Conservation (phyloP, 2,888 invertebrate species). For the Drosophila sordidula region DNA sequence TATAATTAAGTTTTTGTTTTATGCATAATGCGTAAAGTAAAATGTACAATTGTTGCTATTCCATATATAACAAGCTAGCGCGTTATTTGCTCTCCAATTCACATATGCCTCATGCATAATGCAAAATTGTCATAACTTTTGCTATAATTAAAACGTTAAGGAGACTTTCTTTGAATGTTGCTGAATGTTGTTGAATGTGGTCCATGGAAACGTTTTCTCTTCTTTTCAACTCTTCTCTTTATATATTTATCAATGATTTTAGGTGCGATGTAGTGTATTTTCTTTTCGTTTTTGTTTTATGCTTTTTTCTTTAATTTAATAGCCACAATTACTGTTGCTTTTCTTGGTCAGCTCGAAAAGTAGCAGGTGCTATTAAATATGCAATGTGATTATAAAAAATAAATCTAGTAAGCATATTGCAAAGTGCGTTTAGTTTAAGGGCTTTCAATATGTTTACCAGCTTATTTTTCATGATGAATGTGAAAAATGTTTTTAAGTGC, state of each 20-base stretch:
- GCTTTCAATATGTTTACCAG: constrained; percentile 62
- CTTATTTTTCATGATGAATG: constrained; percentile 42
- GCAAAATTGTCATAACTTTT: constrained; percentile 73
- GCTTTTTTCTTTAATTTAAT: constrained; percentile 24
- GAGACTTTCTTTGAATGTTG: constrained; percentile 9
- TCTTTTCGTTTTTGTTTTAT: constrained; percentile 6
- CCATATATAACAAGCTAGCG: constrained; percentile 77
- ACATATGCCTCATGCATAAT: constrained; percentile 64
- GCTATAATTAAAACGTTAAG: constrained; percentile 31
- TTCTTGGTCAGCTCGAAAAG: constrained; percentile 62
- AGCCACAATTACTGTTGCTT: constrained; percentile 57
- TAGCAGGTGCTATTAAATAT: constrained; percentile 57
- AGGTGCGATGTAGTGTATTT: constrained; percentile 14
- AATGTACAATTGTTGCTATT: constrained; percentile 78
- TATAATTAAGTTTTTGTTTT: constrained; percentile 59
- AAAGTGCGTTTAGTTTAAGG: constrained; percentile 24
- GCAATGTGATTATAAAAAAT: constrained; percentile 61
- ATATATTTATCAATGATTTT: constrained; percentile 41
- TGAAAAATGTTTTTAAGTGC: constrained; percentile 27
- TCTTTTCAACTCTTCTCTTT: constrained; percentile 8
- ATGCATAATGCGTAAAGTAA: constrained; percentile 64
- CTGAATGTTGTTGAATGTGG: constrained; percentile 20
- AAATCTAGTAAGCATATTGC: constrained; percentile 60
- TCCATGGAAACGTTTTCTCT: constrained; percentile 25
- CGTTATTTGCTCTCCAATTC: constrained; percentile 48